These are phyloP conservation scores for Thaumatotibia leucotreta DNA, from an alignment of 1,140 invertebrate genomes.

Conservation along the genomic window DNA sequence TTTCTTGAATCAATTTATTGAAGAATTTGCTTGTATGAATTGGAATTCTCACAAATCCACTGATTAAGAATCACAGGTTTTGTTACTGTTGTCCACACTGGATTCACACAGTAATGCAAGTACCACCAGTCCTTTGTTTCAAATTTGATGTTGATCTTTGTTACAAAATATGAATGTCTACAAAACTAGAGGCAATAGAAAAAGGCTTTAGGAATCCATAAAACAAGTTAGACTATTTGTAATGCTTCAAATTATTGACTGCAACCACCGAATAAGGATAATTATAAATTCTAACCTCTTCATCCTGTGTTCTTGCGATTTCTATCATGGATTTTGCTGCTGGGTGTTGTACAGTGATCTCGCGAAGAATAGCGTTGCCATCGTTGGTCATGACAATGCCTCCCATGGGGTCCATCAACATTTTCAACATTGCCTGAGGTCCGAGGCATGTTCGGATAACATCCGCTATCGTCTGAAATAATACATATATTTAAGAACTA, in stretches of 20 bases:
- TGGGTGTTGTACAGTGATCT: conserved; percentile 99
- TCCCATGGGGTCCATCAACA: conserved; percentile 99
- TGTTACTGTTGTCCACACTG: no score
- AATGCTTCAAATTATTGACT: neutral
- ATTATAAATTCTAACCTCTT: conserved; percentile 84
- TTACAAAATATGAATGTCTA: no score
- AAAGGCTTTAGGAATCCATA: no score
- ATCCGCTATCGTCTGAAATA: conserved; percentile 96
- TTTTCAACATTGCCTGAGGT: conserved; percentile 99
- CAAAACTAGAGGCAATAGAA: no score
- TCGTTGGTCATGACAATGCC: conserved; percentile 99
- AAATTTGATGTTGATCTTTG: no score
- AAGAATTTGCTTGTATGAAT: no score
- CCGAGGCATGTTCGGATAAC: conserved; percentile 99
- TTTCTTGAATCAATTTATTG: no score
- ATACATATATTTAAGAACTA: conserved; percentile 39
- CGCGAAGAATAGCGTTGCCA: conserved; percentile 99
- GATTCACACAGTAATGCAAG: no score
- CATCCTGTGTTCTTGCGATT: conserved; percentile 99
- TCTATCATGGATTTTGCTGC: conserved; percentile 99
- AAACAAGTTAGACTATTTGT: no score
- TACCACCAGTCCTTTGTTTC: no score
- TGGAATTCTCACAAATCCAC: no score
- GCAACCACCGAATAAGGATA: neutral
- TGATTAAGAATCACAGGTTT: no score